A percentile compares a stretch with the other conserved stretches of the same genome.
Evolutionary conservation across 2,113 vertebrate species (phyloP).

Genomic region (Platichthys stellatus): DNA sequence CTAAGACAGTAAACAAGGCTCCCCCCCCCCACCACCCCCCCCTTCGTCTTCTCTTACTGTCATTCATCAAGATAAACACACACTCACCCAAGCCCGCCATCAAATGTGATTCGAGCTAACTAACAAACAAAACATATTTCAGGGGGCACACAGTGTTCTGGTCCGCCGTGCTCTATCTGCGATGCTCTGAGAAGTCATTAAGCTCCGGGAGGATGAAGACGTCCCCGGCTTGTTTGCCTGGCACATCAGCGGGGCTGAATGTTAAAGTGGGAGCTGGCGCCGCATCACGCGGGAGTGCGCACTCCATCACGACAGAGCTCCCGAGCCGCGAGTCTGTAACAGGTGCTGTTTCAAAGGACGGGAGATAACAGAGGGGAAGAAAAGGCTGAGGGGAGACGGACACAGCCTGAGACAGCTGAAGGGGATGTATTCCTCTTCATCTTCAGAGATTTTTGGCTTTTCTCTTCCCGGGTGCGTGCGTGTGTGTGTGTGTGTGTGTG

Average conservation of each 20-base stretch:
- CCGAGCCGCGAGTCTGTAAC: conserved; percentile 68
- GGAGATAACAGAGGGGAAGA: conserved; percentile 68
- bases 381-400: conserved; percentile 44
- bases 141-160: conserved; percentile 25
- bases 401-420: conserved; percentile 42
- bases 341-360: conserved; percentile 80
- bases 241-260: conserved; percentile 50
- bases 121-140: conserved; percentile 39
- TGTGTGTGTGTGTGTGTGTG: background rate
- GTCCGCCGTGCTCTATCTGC: conserved; percentile 33
- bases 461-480: conserved; percentile 5
- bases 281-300: conserved; percentile 44
- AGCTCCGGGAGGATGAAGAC: conserved; percentile 64
- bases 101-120: conserved; percentile 47
- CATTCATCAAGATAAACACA: conserved; percentile 53
- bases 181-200: conserved; percentile 58
- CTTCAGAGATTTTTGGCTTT: conserved; percentile 49
- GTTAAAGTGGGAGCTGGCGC: conserved; percentile 51
- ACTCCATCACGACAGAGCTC: conserved; percentile 61
- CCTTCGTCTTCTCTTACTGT: background rate
- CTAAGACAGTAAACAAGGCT: conserved; percentile 64
- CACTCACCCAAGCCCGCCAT: conserved; percentile 15
- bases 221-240: conserved; percentile 58
- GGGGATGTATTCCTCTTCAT: conserved; percentile 65
- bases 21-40: background rate